Percentiles rank a stretch among this genome's conserved stretches.
Evolutionary conservation across 1,140 invertebrate species (phyloP).

Genomic region (Papilio dardanus): DNA sequence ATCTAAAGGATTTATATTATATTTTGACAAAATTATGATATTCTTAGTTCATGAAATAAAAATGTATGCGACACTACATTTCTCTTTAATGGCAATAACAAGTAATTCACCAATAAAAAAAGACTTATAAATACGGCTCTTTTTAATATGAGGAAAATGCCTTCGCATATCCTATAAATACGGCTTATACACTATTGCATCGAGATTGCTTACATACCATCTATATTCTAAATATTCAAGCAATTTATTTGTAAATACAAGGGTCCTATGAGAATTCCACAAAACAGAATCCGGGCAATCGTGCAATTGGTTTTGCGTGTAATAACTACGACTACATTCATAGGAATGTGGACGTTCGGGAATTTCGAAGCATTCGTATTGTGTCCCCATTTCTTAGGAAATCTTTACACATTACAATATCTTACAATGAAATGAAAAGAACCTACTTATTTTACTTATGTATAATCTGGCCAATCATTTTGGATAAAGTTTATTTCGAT

Average conservation of each 20-base stretch:
- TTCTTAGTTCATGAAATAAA: too few species aligned
- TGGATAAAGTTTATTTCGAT: background rate
- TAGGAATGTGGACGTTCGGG: conserved; percentile 7
- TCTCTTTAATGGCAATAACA: too few species aligned
- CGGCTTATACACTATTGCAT: background rate
- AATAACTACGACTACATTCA: conserved; percentile 22
- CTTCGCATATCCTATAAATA: background rate
- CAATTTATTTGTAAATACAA: conserved; percentile 33
- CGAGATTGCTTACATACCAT: background rate
- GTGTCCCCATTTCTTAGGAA: background rate
- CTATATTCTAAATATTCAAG: conserved; percentile 8
- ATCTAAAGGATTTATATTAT: too few species aligned
- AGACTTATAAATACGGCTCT: too few species aligned
- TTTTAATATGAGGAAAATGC: too few species aligned
- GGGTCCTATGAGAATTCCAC: conserved; percentile 22
- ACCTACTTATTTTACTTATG: background rate
- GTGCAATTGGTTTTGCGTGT: conserved; percentile 27
- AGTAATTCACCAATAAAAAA: too few species aligned
- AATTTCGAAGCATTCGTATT: conserved; percentile 17
- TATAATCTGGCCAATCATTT: background rate
- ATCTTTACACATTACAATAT: background rate
- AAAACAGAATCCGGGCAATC: conserved; percentile 25
- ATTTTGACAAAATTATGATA: too few species aligned
- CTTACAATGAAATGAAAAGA: background rate
- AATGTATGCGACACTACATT: too few species aligned